Percentiles rank a stretch among this genome's conserved stretches.
phyloP scores from a whole-genome alignment of 1,140 invertebrate genomes.

The Diprion similis region DNA sequence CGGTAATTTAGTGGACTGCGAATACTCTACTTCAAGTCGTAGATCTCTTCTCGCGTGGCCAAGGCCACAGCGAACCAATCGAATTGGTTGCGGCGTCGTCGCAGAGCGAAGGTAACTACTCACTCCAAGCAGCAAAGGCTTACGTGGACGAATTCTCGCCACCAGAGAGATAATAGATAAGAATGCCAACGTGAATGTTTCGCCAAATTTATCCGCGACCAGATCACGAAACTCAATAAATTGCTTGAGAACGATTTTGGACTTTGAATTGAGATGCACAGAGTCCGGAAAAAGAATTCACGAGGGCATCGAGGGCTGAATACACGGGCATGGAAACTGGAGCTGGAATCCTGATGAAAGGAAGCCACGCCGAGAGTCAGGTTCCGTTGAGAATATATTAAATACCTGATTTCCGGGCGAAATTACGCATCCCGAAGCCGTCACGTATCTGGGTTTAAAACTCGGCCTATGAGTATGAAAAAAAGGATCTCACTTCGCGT shows the following conservation, averaged over 20 bases:
- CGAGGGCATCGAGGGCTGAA: too few relatives aligned
- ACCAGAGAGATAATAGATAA: too few relatives aligned
- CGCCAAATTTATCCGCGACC: too few relatives aligned
- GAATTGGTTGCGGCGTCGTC: not conserved
- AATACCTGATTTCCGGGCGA: not conserved
- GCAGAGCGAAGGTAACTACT: not conserved
- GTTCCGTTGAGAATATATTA: not conserved
- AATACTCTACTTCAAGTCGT: not conserved
- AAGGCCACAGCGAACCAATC: not conserved
- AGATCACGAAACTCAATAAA: too few relatives aligned
- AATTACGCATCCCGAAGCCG: conserved; percentile 2
- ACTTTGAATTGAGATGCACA: too few relatives aligned
- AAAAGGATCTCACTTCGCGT: not conserved
- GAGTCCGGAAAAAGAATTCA: too few relatives aligned
- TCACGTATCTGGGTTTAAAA: not conserved
- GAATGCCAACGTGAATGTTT: too few relatives aligned
- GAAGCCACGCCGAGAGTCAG: not conserved
- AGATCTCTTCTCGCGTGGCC: not conserved
- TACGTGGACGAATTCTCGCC: too few relatives aligned
- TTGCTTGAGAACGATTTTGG: too few relatives aligned
- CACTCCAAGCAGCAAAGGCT: too few relatives aligned
- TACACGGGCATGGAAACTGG: too few relatives aligned
- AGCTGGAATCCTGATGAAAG: too few relatives aligned
- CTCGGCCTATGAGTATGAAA: not conserved
- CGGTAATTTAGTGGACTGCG: not conserved